phyloP scores from a whole-genome alignment of 1,140 invertebrate species.

The Adelges cooleyi region DNA sequence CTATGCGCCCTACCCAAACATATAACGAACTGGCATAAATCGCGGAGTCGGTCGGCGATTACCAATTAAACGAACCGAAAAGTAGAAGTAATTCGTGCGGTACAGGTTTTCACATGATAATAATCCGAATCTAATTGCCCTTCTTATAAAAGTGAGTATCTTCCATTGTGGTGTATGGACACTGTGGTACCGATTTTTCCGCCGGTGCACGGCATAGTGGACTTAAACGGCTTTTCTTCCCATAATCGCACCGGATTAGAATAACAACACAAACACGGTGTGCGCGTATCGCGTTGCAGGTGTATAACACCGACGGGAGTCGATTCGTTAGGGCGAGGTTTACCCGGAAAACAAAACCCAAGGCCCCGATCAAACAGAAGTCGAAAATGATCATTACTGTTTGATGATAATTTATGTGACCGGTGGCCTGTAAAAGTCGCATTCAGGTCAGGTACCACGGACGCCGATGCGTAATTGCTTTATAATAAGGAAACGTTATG shows the following conservation, averaged over 20 bases:
- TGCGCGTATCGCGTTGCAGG: neutral
- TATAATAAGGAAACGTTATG: neutral
- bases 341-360: neutral
- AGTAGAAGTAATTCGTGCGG: neutral
- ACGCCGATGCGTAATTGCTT: neutral
- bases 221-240: neutral
- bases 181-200: neutral
- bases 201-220: neutral
- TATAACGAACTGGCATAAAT: too few relatives aligned
- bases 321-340: neutral
- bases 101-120: constrained; percentile 6
- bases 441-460: neutral
- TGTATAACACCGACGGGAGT: too few relatives aligned
- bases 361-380: too few relatives aligned
- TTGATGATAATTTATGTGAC: constrained; percentile 6
- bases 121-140: constrained; percentile 1
- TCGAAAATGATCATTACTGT: too few relatives aligned
- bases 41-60: too few relatives aligned
- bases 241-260: too few relatives aligned
- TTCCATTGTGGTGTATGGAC: neutral
- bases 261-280: too few relatives aligned
- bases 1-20: too few relatives aligned
- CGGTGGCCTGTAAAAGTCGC: constrained; percentile 9
- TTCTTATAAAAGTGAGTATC: constrained; percentile 4
- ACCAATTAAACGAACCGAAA: neutral